Conservation (phyloP, 2,888 invertebrate genomes). For the Philonicus albiceps region DNA sequence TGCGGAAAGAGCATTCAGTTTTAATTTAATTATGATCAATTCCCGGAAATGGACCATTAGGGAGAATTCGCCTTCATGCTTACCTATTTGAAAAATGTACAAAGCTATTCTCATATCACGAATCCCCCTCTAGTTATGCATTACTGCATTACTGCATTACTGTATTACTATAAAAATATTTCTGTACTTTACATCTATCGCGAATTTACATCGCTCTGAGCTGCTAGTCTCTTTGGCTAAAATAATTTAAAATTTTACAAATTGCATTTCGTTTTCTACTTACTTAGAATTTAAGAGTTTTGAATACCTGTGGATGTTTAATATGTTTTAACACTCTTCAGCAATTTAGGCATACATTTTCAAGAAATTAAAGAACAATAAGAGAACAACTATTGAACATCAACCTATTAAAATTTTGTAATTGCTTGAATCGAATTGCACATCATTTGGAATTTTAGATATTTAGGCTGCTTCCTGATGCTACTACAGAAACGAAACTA, state of each 20-base stretch:
- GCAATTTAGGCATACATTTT: background rate
- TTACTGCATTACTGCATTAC: no score
- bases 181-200: background rate
- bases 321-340: background rate
- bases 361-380: background rate
- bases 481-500: background rate
- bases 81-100: background rate
- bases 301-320: background rate
- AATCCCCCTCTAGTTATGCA: background rate
- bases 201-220: background rate
- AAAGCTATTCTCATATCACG: background rate
- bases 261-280: background rate
- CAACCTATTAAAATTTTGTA: background rate
- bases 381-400: background rate
- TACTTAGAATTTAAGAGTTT: background rate
- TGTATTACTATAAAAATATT: background rate
- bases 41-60: background rate
- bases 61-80: background rate
- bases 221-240: background rate
- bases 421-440: background rate
- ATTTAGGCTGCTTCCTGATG: background rate
- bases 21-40: slow-evolving; percentile 54
- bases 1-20: slow-evolving; percentile 63
- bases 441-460: background rate
- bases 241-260: background rate